Conservation (phyloP, 2,888 invertebrate species). For the Tuta absoluta region DNA sequence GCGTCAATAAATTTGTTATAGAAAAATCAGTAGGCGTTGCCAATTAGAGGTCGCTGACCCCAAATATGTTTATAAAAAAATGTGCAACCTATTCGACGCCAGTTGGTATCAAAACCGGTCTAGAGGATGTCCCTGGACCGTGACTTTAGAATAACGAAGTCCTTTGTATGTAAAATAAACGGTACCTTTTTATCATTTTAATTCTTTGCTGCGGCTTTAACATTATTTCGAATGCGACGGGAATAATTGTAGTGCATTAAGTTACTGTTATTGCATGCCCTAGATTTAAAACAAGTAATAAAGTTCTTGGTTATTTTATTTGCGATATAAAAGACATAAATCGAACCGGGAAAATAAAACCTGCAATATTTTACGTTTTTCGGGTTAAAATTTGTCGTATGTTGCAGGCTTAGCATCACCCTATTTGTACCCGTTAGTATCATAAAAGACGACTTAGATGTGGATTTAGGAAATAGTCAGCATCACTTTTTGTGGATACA, state of each 20-base stretch:
- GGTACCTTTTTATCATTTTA: constrained; percentile 4
- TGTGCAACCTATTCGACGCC: constrained; percentile 45
- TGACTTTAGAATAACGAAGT: constrained; percentile 30
- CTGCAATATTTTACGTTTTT: neutral
- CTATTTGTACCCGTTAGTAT: too few species aligned
- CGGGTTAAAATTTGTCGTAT: too few species aligned
- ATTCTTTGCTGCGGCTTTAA: neutral
- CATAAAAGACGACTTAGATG: too few species aligned
- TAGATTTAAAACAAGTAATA: neutral
- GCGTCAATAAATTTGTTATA: neutral
- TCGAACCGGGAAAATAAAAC: neutral
- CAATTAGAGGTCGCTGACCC: constrained; percentile 44
- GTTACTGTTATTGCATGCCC: constrained; percentile 15
- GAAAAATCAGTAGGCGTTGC: constrained; percentile 34
- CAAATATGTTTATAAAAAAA: constrained; percentile 34
- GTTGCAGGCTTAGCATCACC: too few species aligned
- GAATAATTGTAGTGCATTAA: constrained; percentile 4
- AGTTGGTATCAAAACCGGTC: constrained; percentile 42
- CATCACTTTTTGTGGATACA: too few species aligned
- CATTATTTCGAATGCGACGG: neutral
- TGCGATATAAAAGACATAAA: neutral
- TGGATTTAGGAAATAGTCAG: too few species aligned
- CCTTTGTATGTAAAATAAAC: constrained; percentile 24
- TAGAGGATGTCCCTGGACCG: constrained; percentile 46
- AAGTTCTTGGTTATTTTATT: neutral